These are phyloP conservation scores for Eupithecia subfuscata DNA, from an alignment of 2,888 invertebrate species.

Conservation along the genomic window DNA sequence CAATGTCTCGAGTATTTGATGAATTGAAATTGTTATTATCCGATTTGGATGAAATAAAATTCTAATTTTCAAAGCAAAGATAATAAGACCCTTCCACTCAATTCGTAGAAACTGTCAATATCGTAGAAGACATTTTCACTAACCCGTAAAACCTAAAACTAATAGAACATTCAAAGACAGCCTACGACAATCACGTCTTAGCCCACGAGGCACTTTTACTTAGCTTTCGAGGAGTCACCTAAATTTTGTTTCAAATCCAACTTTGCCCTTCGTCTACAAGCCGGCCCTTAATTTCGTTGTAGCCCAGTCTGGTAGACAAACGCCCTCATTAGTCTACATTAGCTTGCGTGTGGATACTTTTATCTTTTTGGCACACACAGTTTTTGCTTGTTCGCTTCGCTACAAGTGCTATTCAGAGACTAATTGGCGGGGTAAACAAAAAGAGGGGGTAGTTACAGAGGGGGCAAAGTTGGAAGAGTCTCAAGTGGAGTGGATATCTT, in stretches of 20 bases:
- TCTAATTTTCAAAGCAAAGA: background rate
- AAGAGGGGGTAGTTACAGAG: background rate
- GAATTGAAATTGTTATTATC: background rate
- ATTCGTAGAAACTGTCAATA: too few relatives aligned
- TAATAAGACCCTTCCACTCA: background rate
- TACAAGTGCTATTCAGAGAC: background rate
- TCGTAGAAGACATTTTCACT: background rate
- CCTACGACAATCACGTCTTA: background rate
- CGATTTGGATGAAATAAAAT: background rate
- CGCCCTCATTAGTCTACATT: constrained; percentile 59
- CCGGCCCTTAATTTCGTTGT: constrained; percentile 43
- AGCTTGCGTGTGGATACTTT: constrained; percentile 54
- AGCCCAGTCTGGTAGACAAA: constrained; percentile 52
- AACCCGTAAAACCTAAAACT: background rate
- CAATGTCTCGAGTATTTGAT: background rate
- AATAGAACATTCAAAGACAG: background rate
- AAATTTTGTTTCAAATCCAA: background rate
- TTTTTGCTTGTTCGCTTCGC: background rate
- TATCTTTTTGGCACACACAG: constrained; percentile 5
- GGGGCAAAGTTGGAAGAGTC: background rate
- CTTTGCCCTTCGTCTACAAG: constrained; percentile 14
- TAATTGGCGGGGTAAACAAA: constrained; percentile 7
- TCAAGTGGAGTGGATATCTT: background rate
- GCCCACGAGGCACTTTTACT: background rate
- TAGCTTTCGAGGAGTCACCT: background rate